These are phyloP conservation scores for Caenorhabditis panamensis DNA, from an alignment of 2,888 invertebrate species.

Conservation along the genomic window DNA sequence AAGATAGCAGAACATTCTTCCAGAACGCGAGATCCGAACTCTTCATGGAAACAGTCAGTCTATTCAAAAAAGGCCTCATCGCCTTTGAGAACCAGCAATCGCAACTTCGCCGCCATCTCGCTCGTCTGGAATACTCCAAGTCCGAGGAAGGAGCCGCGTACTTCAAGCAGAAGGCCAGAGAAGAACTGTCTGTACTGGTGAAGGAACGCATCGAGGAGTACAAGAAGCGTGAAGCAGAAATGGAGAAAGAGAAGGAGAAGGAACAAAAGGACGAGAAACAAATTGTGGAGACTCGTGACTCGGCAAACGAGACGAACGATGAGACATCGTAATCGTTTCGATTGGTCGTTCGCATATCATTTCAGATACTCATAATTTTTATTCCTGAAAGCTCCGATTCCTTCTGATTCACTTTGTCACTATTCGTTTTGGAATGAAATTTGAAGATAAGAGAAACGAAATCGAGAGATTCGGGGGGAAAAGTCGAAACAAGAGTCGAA, in stretches of 20 bases:
- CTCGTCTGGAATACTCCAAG: slow-evolving; percentile 13
- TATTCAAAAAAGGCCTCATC: slow-evolving; percentile 36
- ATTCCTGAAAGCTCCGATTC: neutral
- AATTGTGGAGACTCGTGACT: neutral
- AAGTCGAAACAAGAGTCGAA: neutral
- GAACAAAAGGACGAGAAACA: neutral
- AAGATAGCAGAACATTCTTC: no score
- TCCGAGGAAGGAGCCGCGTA: slow-evolving; percentile 30
- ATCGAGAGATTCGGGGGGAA: neutral
- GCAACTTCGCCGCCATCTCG: slow-evolving; percentile 22
- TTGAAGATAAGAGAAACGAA: neutral
- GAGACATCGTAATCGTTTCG: neutral
- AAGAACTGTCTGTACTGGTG: slow-evolving; percentile 12
- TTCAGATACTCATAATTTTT: neutral
- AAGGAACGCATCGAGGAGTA: slow-evolving; percentile 22
- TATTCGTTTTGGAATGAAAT: no score
- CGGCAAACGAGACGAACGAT: neutral
- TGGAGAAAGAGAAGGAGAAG: slow-evolving; percentile 10
- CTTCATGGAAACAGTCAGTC: slow-evolving; percentile 28
- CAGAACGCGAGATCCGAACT: slow-evolving; percentile 26
- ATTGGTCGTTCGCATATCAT: neutral
- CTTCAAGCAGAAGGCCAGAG: slow-evolving; percentile 32
- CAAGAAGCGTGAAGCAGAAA: slow-evolving; percentile 14
- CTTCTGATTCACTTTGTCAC: neutral
- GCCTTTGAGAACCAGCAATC: slow-evolving; percentile 35